Evolutionary conservation across 2,797 vertebrate genomes (phyloP), one percentile per base, ranked within the genome.

Genomic region (Tangara arthus): DNA sequence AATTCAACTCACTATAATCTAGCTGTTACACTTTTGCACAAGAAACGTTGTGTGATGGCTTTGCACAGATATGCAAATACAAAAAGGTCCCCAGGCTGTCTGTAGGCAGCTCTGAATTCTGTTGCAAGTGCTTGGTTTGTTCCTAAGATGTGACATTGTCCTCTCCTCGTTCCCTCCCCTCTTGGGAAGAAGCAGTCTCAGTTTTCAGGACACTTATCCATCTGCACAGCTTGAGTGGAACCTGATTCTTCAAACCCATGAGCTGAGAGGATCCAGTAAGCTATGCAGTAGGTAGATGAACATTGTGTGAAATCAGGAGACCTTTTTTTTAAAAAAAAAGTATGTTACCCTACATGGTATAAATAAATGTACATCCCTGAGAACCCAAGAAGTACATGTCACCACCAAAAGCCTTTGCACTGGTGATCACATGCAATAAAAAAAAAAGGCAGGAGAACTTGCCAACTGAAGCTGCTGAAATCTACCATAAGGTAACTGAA

Each of bases 161-260:
- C 23, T 39, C 20, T 55, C 10, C 13, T 60, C 1, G 0, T 1
- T 3, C 16, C 52, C 2, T 4, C 3, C 15, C 3, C 17, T 39
- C 12, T 70, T 78, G 37, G 23, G 34, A 76, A 60, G 55, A 90
- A 82, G 22, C 7, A 53, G 10, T 28, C 20, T 50, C 37, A 6
- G 23, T 69, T 93, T 94, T 46, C 73, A 55, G 4, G 3, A 46
- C 30, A 18, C 34, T 75, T 69, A 60, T 46, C 6, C 8, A 63
- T 39, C 24, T 90, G n/a, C 20, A 37, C 66, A 72, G 44, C 22
- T 78, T 82, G 23, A 49, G 22, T 32, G 32, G 49, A 34, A 64
- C 20, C 32, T 46, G 28, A 27, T 63, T 93, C 23, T 80, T 77
- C 72, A 88, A 72, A 55, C 18, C 27, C 64, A 23, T 46, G 24